Base-by-base conservation (phyloP, 2,888 invertebrate genomes). In the Ectemnius cavifrons region DNA sequence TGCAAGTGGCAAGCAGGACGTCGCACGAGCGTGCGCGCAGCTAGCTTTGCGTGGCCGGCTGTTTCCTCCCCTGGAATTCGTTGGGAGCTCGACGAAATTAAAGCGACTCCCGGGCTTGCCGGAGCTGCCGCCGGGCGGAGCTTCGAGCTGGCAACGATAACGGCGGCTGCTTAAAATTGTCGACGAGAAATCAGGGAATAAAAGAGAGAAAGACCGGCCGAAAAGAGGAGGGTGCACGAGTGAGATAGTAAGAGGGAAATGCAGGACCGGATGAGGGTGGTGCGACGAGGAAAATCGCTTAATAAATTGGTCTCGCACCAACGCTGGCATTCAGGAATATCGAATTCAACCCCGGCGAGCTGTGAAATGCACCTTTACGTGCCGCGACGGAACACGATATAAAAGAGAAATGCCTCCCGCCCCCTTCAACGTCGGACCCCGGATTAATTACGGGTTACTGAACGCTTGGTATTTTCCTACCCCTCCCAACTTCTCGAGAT, bases 1-100 rank as follows among this genome's bases (percentile, higher is more conserved):
- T 75, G 79, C 75, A 79, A 74, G 62, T 63, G 61, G 61, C 73
- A 73, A 16, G 47, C 63, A 37, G 37, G 8, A 37, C 37, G 64
- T 46, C 27, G 71, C 64, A 56, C 78, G 71, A 73, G 37, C 37
- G 37, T 37, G 37, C 37, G 37, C 37, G 8, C 37, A 6, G 37
- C 8, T 11, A 37, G 37, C 8, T 37, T 8, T 37, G 8, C 11
- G 37, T 37, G 37, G 37, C 37, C 37, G 11, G 37, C 11, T 8
- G 37, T 37, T 37, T 37, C 37, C 37, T 37, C 37, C 52, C n/a
- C 52, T 52, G 52, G 52, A 14, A 52, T 52, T 16, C 16, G 52
- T 13, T 52, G 5, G 37, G 5, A 16, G 52, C 52, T 5, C 52
- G 16, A 52, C 16, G 52, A 16, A 52, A 52, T 52, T 52, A 16